phyloP scores from a whole-genome alignment of 2,888 invertebrate species.

The Caenorhabditis macrosperma region DNA sequence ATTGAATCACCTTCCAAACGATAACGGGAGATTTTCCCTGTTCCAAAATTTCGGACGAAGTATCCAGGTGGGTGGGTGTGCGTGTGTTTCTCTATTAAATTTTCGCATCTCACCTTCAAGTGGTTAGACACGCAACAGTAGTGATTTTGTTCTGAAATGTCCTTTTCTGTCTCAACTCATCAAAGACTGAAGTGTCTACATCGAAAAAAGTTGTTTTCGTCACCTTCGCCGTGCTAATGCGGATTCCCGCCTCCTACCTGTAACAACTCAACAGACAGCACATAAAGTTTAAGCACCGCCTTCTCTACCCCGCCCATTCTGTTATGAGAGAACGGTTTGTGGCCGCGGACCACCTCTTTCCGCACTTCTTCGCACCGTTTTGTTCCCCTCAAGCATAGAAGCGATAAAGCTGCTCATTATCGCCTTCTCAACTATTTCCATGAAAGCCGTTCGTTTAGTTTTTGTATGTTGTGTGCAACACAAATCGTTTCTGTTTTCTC shows the following conservation, averaged over 20 bases:
- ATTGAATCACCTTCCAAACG: too few relatives aligned
- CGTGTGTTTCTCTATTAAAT: neutral
- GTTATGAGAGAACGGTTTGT: too few relatives aligned
- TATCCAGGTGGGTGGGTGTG: too few relatives aligned
- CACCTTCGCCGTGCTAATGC: neutral
- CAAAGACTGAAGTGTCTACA: neutral
- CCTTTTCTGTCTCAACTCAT: neutral
- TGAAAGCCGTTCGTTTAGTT: conserved; percentile 17
- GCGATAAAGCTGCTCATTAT: conserved; percentile 12
- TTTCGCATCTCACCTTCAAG: neutral
- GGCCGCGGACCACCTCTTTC: neutral
- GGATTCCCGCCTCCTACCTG: too few relatives aligned
- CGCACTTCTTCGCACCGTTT: neutral
- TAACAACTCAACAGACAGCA: neutral
- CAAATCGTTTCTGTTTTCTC: neutral
- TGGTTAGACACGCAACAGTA: neutral
- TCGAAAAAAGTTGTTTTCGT: neutral
- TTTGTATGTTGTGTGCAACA: neutral
- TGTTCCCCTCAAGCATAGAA: neutral
- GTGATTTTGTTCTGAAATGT: neutral
- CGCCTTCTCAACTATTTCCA: neutral
- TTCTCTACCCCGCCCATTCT: too few relatives aligned
- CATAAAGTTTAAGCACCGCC: neutral
- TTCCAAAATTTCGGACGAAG: too few relatives aligned
- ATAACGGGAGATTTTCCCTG: too few relatives aligned